A percentile compares a stretch with the other conserved stretches of the same genome.
Conservation (phyloP, 2,888 invertebrate genomes). For the Apocheima hispidaria region DNA sequence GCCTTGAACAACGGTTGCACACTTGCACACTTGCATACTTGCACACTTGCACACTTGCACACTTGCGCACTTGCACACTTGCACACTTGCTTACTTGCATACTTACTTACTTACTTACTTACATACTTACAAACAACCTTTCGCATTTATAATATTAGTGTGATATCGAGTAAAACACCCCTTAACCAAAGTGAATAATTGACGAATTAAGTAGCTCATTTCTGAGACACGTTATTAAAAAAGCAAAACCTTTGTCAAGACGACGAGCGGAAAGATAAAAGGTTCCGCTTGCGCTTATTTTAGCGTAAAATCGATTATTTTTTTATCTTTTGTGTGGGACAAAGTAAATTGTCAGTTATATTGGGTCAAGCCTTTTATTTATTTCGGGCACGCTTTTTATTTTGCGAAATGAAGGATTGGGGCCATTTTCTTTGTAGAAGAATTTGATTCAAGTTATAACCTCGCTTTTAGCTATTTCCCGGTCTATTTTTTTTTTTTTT, state of each 20-base stretch:
- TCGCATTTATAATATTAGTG: too few species aligned
- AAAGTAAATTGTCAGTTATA: constrained; percentile 30
- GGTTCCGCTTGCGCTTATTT: constrained; percentile 29
- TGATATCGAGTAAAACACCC: neutral
- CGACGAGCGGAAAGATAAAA: constrained; percentile 22
- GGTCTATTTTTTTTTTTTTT: neutral
- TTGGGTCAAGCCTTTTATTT: constrained; percentile 26
- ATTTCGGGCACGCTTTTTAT: constrained; percentile 18
- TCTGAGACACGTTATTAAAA: constrained; percentile 28
- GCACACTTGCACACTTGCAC: too few species aligned
- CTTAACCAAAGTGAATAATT: constrained; percentile 21
- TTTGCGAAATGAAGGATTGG: constrained; percentile 23
- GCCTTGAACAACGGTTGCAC: too few species aligned
- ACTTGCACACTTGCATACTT: too few species aligned
- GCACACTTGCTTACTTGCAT: too few species aligned
- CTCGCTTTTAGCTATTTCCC: constrained; percentile 6
- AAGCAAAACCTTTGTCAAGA: constrained; percentile 21
- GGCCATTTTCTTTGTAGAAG: constrained; percentile 10
- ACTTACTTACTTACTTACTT: too few species aligned
- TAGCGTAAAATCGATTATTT: constrained; percentile 31
- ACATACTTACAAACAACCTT: too few species aligned
- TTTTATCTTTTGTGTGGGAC: constrained; percentile 29
- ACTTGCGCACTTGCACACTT: too few species aligned
- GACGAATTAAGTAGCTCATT: constrained; percentile 15
- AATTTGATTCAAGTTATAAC: constrained; percentile 6